Evolutionary conservation across 2,113 vertebrate species (phyloP).

Genomic region (Chlorocebus sabaeus): DNA sequence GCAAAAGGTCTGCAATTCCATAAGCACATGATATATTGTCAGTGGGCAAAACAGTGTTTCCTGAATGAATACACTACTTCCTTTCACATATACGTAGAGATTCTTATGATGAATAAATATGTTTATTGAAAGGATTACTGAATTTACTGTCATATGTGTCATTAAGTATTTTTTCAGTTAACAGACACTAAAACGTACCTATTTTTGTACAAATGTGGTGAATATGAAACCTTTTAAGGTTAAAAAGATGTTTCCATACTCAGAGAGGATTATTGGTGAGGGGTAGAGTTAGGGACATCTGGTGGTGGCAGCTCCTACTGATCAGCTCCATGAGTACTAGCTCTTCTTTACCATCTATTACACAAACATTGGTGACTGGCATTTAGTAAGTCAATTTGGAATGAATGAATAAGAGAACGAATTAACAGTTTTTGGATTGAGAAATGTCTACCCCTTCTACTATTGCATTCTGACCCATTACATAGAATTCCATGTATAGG

Average conservation of each 20-base stretch:
- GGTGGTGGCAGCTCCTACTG: neutral
- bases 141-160: neutral
- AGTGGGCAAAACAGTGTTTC: neutral
- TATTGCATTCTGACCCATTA: neutral
- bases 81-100: neutral
- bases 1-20: neutral
- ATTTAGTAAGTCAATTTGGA: conserved; percentile 3
- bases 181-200: neutral
- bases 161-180: neutral
- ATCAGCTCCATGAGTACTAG: neutral
- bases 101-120: neutral
- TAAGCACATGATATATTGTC: neutral
- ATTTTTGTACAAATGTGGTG: neutral
- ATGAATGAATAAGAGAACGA: neutral
- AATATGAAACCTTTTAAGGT: neutral
- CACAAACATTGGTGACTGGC: neutral
- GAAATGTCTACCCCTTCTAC: neutral
- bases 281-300: conserved; percentile 6
- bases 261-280: neutral
- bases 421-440: neutral
- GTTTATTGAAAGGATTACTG: neutral
- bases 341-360: neutral
- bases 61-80: neutral
- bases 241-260: neutral
- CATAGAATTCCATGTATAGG: neutral